Conservation (phyloP, 2,797 vertebrate species). For the Sebastes variabilis region DNA sequence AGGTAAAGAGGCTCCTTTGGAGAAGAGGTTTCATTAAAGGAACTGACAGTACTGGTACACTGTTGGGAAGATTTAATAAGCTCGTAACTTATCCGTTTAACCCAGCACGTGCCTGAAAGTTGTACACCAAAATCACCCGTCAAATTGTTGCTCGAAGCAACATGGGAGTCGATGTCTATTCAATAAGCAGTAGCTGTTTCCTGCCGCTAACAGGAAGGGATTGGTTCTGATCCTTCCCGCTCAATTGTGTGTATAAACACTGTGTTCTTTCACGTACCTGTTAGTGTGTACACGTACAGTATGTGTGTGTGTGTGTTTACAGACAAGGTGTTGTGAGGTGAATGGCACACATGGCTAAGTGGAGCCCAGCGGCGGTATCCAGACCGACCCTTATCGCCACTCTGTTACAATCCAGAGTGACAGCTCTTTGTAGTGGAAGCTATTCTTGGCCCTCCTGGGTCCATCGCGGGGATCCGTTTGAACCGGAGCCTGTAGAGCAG, state of each 20-base stretch:
- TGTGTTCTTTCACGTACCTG: not conserved
- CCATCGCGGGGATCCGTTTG: constrained; percentile 5
- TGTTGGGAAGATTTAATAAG: constrained; percentile 75
- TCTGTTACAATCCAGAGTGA: constrained; percentile 61
- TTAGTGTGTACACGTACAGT: not conserved
- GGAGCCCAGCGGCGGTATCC: constrained; percentile 38
- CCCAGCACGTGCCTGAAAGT: constrained; percentile 50
- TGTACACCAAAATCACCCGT: constrained; percentile 52
- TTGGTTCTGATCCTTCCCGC: constrained; percentile 47
- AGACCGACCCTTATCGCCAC: constrained; percentile 39
- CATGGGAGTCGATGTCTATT: constrained; percentile 75
- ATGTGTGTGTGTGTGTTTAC: not conserved
- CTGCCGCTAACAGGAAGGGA: constrained; percentile 62
- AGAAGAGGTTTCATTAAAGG: constrained; percentile 57
- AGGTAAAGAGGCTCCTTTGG: constrained; percentile 45
- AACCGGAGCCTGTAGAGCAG: constrained; percentile 18
- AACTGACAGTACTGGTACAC: constrained; percentile 44
- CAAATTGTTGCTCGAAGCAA: constrained; percentile 59
- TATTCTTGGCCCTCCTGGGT: constrained; percentile 66
- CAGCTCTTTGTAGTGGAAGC: constrained; percentile 62
- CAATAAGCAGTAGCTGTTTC: constrained; percentile 72
- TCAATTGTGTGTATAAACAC: constrained; percentile 37
- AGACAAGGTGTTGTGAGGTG: constrained; percentile 11
- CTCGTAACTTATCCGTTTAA: constrained; percentile 69
- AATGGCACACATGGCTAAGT: constrained; percentile 8